Conservation (phyloP, 1,140 invertebrate species). For the Zaprionus ghesquierei region DNA sequence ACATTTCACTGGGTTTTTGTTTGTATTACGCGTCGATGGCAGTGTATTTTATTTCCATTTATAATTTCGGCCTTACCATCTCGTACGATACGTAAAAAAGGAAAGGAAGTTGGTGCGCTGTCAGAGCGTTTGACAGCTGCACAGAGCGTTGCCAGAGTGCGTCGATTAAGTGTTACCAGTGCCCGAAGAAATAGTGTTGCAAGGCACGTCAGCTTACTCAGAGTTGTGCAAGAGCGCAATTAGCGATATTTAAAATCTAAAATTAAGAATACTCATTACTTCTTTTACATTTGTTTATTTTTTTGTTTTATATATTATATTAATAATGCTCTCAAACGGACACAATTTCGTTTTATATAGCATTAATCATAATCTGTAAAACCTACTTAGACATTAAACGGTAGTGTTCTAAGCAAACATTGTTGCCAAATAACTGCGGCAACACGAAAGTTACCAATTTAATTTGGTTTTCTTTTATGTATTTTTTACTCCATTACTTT, state of each 20-base stretch:
- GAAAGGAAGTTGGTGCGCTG: constrained; percentile 67
- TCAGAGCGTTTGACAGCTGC: constrained; percentile 48
- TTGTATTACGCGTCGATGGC: constrained; percentile 45
- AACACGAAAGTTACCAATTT: constrained; percentile 58
- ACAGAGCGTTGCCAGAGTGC: constrained; percentile 28
- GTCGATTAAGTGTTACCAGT: constrained; percentile 4
- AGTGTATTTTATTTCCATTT: constrained; percentile 48
- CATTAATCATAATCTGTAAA: constrained; percentile 75
- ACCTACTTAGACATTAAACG: constrained; percentile 77
- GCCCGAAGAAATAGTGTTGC: background rate
- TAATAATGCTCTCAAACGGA: constrained; percentile 55
- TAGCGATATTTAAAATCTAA: background rate
- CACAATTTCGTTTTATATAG: constrained; percentile 56
- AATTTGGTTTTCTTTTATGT: constrained; percentile 25
- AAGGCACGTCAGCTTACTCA: background rate
- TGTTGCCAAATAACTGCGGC: constrained; percentile 47
- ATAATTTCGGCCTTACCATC: constrained; percentile 64
- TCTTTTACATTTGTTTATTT: constrained; percentile 72
- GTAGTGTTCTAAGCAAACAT: constrained; percentile 50
- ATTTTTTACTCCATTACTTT: constrained; percentile 22
- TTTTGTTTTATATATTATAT: constrained; percentile 41
- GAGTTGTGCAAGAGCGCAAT: constrained; percentile 9
- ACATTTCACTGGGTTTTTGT: constrained; percentile 39
- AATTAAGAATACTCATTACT: background rate
- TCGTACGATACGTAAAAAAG: constrained; percentile 78